Evolutionary conservation across 2,797 vertebrate species (phyloP).

Genomic region (Amphiprion clarkii): DNA sequence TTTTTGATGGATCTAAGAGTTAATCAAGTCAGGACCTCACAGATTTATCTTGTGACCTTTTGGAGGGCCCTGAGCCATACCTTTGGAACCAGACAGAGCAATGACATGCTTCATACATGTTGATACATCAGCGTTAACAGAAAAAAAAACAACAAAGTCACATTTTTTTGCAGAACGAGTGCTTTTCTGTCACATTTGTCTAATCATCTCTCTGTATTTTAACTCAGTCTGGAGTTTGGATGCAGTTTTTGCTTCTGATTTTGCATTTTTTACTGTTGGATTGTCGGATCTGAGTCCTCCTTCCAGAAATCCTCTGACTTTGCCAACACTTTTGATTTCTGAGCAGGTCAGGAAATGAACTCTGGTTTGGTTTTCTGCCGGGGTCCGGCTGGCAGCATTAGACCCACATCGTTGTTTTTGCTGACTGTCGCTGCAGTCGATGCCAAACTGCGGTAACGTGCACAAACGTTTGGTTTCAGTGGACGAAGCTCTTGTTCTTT

Average conservation of each 20-base stretch:
- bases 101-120: too few relatives aligned
- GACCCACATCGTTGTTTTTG: slow-evolving; percentile 23
- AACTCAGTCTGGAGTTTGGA: too few relatives aligned
- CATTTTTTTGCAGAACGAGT: too few relatives aligned
- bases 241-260: too few relatives aligned
- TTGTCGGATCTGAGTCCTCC: background rate
- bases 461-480: slow-evolving; percentile 35
- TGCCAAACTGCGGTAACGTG: slow-evolving; percentile 25
- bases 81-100: background rate
- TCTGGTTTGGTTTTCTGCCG: slow-evolving; percentile 6
- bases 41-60: background rate
- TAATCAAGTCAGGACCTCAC: background rate
- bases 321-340: background rate
- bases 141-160: too few relatives aligned
- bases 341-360: slow-evolving; percentile 26
- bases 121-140: too few relatives aligned
- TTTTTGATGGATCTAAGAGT: too few relatives aligned
- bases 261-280: too few relatives aligned
- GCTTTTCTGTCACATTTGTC: background rate
- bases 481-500: background rate
- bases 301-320: background rate
- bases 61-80: background rate
- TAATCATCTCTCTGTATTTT: too few relatives aligned
- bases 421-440: slow-evolving; percentile 15
- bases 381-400: background rate